phyloP scores from a whole-genome alignment of 2,797 vertebrate genomes.

The Saxicola maurus region DNA sequence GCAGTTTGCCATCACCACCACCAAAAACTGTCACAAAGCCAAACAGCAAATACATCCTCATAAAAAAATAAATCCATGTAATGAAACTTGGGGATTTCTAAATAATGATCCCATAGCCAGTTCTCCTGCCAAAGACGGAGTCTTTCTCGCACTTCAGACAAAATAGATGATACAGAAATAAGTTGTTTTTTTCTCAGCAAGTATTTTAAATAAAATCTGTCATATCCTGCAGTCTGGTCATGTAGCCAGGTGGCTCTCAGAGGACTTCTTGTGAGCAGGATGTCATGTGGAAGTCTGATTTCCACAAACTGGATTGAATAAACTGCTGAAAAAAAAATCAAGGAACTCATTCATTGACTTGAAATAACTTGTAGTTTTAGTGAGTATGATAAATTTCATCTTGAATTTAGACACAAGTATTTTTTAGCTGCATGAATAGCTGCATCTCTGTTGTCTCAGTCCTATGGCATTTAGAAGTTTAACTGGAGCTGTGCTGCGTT shows the following conservation, averaged over 20 bases:
- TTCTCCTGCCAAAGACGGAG: neutral
- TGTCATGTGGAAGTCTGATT: neutral
- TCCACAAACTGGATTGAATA: neutral
- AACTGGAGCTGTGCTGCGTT: neutral
- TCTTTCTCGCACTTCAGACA: neutral
- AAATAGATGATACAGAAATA: neutral
- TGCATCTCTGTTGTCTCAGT: neutral
- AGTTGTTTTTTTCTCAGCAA: neutral
- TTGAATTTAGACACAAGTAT: neutral
- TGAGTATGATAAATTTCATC: neutral
- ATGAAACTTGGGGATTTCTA: neutral
- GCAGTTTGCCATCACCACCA: neutral
- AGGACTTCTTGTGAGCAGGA: neutral
- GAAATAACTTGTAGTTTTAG: neutral
- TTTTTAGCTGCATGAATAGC: neutral
- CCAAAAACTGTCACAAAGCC: neutral
- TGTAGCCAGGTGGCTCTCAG: neutral
- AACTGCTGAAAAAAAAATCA: neutral
- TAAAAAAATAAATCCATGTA: neutral
- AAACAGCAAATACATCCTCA: neutral
- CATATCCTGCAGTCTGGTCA: neutral
- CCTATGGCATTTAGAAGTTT: neutral
- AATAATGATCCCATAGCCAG: neutral
- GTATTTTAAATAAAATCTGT: neutral
- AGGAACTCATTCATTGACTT: neutral